Conservation (phyloP, 2,113 vertebrate species). For the human (Homo sapiens) region GRCh38 chr4:18929001-18929500, state of each 20-base stretch:
- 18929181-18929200: background rate
- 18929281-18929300: background rate
- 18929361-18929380: background rate
- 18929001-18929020: background rate
- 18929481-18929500: background rate
- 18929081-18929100: background rate
- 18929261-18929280: background rate
- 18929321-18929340: background rate
- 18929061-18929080: background rate
- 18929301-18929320: background rate
- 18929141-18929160: background rate
- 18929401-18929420: background rate
- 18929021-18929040: background rate
- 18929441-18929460: background rate
- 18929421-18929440: background rate
- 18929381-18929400: background rate
- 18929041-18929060: background rate
- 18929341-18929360: background rate
- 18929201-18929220: background rate
- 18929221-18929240: background rate
- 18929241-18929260: background rate
- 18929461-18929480: background rate
- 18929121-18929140: background rate
- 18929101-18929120: background rate
- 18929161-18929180: background rate